Evolutionary conservation across 2,113 vertebrate genomes (phyloP).

Genomic region (Ptyas mucosa): DNA sequence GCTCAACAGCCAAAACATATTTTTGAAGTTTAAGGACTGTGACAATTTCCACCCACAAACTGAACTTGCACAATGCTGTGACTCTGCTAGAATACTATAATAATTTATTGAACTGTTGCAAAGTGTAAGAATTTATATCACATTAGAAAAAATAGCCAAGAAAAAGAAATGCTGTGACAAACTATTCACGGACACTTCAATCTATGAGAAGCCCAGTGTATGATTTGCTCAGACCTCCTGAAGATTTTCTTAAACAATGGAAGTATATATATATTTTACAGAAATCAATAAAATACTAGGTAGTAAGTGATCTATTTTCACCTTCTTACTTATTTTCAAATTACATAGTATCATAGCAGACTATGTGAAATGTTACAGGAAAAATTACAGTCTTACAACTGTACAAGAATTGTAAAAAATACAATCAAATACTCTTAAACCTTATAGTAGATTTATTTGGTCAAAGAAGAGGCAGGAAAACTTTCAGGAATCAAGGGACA

Average conservation of each 20-base stretch:
- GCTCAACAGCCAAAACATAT: neutral
- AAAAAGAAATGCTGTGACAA: neutral
- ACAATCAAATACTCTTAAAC: neutral
- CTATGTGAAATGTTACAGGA: neutral
- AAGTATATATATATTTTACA: neutral
- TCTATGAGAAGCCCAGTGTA: neutral
- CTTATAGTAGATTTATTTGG: neutral
- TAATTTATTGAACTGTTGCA: neutral
- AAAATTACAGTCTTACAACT: neutral
- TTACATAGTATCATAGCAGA: neutral
- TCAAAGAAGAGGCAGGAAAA: neutral
- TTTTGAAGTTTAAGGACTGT: neutral
- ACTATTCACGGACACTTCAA: neutral
- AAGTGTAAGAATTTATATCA: neutral
- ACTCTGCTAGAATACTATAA: neutral
- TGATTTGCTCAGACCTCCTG: neutral
- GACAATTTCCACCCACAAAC: neutral
- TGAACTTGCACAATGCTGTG: neutral
- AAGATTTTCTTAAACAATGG: neutral
- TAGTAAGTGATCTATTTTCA: neutral
- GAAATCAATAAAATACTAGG: neutral
- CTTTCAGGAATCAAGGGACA: neutral
- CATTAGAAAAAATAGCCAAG: neutral
- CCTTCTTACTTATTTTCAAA: neutral
- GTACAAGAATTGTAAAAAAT: neutral